Base-by-base conservation (phyloP, 1,140 invertebrate species). In the Ips typographus region DNA sequence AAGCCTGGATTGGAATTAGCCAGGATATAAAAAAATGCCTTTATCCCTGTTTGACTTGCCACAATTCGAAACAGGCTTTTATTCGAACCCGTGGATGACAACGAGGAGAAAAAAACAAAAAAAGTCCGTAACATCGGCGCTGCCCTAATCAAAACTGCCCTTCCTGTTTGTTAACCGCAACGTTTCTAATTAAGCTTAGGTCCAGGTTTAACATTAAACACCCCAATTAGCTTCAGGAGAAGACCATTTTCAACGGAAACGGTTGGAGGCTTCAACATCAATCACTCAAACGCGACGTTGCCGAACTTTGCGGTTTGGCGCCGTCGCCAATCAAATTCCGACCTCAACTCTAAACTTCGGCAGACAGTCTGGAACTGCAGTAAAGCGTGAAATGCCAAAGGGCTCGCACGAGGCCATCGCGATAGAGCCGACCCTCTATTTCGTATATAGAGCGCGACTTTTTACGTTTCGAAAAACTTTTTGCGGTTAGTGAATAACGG, bases 371-470 rank as follows among this genome's bases (percentile, higher is more conserved):
- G 6, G 37, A 56, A 56, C 53, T 56, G 53, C 53, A 56, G 53
- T 56, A 56, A 56, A 56, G 53, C 53, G 53, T 56, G 53, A 56
- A 37, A 56, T 56, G 53, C 37, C 53, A 39, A 36, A 56, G 53
- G 39, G 53, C 38, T 56, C 8, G 53, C 53, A 56, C 53, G 36
- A 49, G 47, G 22, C 47, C 22, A 22, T 22, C 44, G 44, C 44
- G 44, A 22, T 3, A 49, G 44, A 49, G 44, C 22, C 22, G 44
- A 49, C 44, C 22, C 6, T 2, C 44, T 2, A 6, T 49, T 22
- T 49, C 44, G 44, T 49, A 49, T 22, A 22, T 49, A 49, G 44
- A 49, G 44, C 44, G 44, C 44, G 44, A 49, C 7, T 6, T 49
- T 49, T 49, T 49, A 49, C 44, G 44, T 3, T 8, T 49, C 7